Base-by-base conservation (phyloP, 2,113 vertebrate species). In the Cacatua alba region DNA sequence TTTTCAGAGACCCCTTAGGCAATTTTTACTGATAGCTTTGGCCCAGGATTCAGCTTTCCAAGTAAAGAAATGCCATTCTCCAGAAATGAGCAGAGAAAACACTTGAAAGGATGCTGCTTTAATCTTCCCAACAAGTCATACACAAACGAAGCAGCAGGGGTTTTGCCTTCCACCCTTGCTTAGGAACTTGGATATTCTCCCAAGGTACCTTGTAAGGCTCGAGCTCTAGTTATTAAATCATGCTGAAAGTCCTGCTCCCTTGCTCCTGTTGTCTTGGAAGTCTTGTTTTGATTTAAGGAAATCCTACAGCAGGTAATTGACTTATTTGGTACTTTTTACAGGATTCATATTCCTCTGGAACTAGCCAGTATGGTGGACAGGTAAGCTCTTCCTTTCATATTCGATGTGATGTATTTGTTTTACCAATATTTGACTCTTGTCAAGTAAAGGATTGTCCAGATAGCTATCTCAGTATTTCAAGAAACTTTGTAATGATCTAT, bases 311-410 rank as follows among this genome's bases (percentile, higher is more conserved):
- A 82, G 6, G 5, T 62, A 44, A 65, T 69, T 93, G 14, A 76
- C 10, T 60, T 62, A 10, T 39, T 82, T 82, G 21, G 2, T 92
- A 16, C 69, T 89, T 31, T 82, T 94, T 92, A 68, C 84, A 97
- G 96, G 84, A n/a, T 65, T 92, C 95, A 4, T 91, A 96, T 85
- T 94, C 94, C 35, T 92, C 95, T 72, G 96, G 91, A 94, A 19
- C 69, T 71, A 95, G 74, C 44, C 96, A 96, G 37, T 92, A 95
- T 49, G 91, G 93, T 78, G 93, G 95, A 86, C 69, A 82, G 0
- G 87, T 97, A 95, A 96, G 95, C 11, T 75, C 39, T 62, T 64
- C 17, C 26, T 88, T 88, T 92, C 69, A 19, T 74, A 74, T 81
- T 81, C 67, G 60, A 31, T 69, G 33, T 65, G 5, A 31, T 43